Percentiles rank a stretch among this genome's conserved stretches.
Evolutionary conservation across 2,797 vertebrate species (phyloP).

Genomic region (Eulemur coronatus): DNA sequence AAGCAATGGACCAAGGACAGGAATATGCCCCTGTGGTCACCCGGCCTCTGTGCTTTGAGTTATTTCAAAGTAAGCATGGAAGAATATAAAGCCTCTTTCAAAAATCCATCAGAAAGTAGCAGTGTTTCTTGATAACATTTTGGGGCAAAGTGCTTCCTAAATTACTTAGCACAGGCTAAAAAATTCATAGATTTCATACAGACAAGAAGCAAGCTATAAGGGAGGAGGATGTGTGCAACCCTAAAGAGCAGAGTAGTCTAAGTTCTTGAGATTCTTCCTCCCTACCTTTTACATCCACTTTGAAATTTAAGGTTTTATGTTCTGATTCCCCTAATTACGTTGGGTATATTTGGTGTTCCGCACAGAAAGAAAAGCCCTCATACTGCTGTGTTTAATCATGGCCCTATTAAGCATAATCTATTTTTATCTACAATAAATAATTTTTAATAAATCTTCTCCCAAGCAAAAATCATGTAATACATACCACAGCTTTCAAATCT

Average conservation of each 20-base stretch:
- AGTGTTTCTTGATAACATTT: background rate
- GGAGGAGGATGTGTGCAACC: fast-evolving
- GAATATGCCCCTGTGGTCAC: background rate
- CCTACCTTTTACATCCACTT: background rate
- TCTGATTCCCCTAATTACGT: background rate
- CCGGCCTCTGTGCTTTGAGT: background rate
- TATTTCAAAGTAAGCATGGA: constrained; percentile 18
- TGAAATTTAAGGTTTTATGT: background rate
- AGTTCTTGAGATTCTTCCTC: background rate
- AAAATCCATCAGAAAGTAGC: constrained; percentile 11
- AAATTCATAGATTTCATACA: background rate
- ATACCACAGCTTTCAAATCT: background rate
- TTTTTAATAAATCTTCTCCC: background rate
- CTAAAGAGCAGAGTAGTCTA: background rate
- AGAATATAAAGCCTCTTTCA: constrained; percentile 8
- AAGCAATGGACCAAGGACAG: background rate
- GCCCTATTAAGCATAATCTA: background rate
- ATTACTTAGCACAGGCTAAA: background rate
- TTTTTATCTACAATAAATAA: background rate
- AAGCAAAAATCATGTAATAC: background rate
- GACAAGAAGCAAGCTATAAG: background rate
- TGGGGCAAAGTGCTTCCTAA: background rate
- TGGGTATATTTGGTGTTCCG: background rate
- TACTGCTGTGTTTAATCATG: background rate
- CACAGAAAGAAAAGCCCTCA: background rate